A percentile compares a stretch with the other conserved stretches of the same genome.
These are phyloP conservation scores for Orthonychiurus folsomi DNA, from an alignment of 2,888 invertebrate species.

Conservation along the genomic window DNA sequence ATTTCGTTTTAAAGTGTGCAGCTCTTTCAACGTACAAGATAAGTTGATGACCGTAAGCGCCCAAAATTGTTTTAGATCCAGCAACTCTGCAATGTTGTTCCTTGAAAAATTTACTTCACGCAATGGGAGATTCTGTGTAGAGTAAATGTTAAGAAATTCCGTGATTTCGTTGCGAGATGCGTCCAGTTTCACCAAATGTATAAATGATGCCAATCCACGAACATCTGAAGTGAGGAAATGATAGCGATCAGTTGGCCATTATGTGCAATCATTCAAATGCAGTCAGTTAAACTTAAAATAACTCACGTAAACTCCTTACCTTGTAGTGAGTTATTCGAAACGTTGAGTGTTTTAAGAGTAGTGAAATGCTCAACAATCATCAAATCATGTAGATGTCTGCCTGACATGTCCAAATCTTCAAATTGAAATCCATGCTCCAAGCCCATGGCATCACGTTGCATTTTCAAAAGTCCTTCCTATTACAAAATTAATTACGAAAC, in stretches of 20 bases:
- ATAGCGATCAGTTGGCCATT: not conserved
- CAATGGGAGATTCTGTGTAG: slow-evolving; percentile 12
- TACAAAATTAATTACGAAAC: not conserved
- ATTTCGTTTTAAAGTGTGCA: not conserved
- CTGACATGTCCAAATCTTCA: slow-evolving; percentile 9
- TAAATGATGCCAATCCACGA: slow-evolving; percentile 19
- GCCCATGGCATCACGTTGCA: not conserved
- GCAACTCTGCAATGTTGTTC: slow-evolving; percentile 18
- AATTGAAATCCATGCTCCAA: not conserved
- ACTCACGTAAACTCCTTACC: too few relatives aligned
- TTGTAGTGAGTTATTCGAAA: slow-evolving; percentile 20
- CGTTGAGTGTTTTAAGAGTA: slow-evolving; percentile 15
- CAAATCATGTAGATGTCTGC: slow-evolving; percentile 13
- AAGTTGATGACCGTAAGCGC: slow-evolving; percentile 25
- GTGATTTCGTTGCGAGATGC: slow-evolving; percentile 23
- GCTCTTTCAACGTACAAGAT: slow-evolving; percentile 14
- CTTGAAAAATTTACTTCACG: slow-evolving; percentile 22
- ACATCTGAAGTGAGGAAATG: slow-evolving; percentile 13
- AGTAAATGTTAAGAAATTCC: slow-evolving; percentile 19
- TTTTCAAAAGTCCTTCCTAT: not conserved
- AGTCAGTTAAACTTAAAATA: not conserved
- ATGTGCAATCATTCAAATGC: not conserved
- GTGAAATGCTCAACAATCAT: slow-evolving; percentile 16
- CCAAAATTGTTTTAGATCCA: slow-evolving; percentile 18
- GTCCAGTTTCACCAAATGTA: slow-evolving; percentile 18